Base-by-base conservation (phyloP, 1,140 invertebrate species). In the Sogatella furcifera region DNA sequence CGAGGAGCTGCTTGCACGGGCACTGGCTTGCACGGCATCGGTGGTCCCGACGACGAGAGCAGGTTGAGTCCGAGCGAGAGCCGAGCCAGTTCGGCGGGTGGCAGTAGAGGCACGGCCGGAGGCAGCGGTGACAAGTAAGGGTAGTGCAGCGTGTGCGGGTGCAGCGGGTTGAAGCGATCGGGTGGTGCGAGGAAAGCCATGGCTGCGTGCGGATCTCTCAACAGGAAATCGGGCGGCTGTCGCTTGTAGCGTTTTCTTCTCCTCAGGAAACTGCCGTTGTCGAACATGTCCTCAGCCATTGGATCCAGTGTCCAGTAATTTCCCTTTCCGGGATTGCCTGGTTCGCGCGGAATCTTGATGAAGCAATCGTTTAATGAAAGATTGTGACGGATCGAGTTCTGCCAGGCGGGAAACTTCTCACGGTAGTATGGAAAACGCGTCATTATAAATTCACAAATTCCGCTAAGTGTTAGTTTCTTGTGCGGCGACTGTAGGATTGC, bases 271-370 rank as follows among this genome's bases (percentile, higher is more conserved):
- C 91, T 95, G 0, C 97, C 97, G 72, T 99, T 99, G 71, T 99
- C 97, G 69, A 99, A 99, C 97, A 99, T 99, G 70, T 98, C 93
- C 70, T 98, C 94, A 1, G 92, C 92, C 58, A 93, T 76, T 0
- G 97, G 97, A 75, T 99, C 95, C 52, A 99, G 73, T 0, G 95
- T 96, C 97, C 97, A 99, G 74, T 98, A 99, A 71, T 98, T 99
- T 0, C 97, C 97, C 69, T 99, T 99, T 0, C 95, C 95, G 0
- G 97, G 97, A 71, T 99, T 98, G 0, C 95, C 96, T 0, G 96
- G 95, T 72, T 98, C 96, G 5, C 97, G 78, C 0, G 97, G 94
- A 49, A 99, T 95, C 76, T 99, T 99, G 17, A 99, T 90, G 74
- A 99, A 99, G 70, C 97, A 99, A 73, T 99, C 97, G 75, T 99